Conservation (phyloP, 2,113 vertebrate genomes). For the Vulpes lagopus region DNA sequence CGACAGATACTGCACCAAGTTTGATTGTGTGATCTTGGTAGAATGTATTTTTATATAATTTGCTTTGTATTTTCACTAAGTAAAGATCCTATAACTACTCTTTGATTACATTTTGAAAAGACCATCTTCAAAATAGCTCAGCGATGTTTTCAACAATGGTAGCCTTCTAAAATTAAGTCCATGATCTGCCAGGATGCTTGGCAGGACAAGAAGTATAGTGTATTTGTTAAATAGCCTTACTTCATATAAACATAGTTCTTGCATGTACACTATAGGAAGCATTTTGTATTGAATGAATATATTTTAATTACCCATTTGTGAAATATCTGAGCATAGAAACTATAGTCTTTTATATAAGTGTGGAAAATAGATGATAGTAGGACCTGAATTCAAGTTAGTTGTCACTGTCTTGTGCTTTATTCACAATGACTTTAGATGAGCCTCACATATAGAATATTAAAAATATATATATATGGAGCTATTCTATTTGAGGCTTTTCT, state of each 20-base stretch:
- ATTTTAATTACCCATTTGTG: neutral
- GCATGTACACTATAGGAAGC: neutral
- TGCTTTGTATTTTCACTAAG: neutral
- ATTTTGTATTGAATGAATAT: neutral
- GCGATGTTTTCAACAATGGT: conserved; percentile 16
- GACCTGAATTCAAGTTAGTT: conserved; percentile 13
- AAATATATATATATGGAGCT: neutral
- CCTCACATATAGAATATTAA: neutral
- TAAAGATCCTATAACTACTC: neutral
- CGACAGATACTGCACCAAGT: neutral
- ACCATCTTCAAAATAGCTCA: neutral
- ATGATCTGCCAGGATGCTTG: neutral
- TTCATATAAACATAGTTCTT: conserved; percentile 30
- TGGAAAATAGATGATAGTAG: neutral
- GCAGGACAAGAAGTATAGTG: neutral
- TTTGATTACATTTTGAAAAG: conserved; percentile 43
- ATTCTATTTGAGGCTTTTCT: neutral
- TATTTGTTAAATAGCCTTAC: conserved; percentile 13
- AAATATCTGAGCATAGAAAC: conserved; percentile 24
- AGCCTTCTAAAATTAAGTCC: neutral
- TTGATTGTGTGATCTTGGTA: neutral
- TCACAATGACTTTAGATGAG: conserved; percentile 6
- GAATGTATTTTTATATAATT: conserved; percentile 24
- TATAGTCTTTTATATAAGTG: neutral
- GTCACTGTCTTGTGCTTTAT: neutral